Base-by-base conservation (phyloP, 2,797 vertebrate species). In the Rhinella marina region DNA sequence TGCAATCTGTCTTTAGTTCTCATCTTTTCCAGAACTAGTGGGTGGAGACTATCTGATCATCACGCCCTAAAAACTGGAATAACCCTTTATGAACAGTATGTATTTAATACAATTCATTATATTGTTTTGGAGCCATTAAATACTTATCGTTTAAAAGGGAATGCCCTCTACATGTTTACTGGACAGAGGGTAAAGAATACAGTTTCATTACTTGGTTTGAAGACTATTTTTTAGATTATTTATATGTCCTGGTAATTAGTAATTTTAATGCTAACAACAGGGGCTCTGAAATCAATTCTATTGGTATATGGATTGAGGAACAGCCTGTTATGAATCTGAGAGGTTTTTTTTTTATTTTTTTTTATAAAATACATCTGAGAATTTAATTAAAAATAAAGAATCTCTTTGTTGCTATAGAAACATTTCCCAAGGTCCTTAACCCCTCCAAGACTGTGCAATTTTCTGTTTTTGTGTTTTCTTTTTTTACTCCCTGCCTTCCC, bases 171-270 rank as follows among this genome's bases (percentile, higher is more conserved):
- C 25, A 83, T 87, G 50, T 68, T 29, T 78, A 81, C 21, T 21
- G 52, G 25, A 76, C 77, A 85, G 83, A 88, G 85, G 87, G 77
- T 25, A 61, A 21, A 81, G n/a, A 75, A 64, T 21, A 57, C n/a
- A 81, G 76, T 81, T 79, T 61, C 41, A 73, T 85, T 73, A 56
- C 41, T 56, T 72, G 16, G 12, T 54, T 73, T 62, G 25, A 73
- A 73, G n/a, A 48, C 48, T n/a, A n/a, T 29, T 25, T 77, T 13
- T 66, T 89, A 92, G 57, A 76, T 62, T 91, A 94, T 91, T 91
- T 93, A 93, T 93, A 93, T 86, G 85, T 91, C n/a, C n/a, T n/a
- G n/a, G n/a, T n/a, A 93, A 94, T 94, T 93, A 94, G 91, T 88
- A 92, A 91, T 93, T 92, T 93, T 80, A 93, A 94, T 92, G 90